Base-by-base conservation (phyloP, 2,797 vertebrate species). In the Alosa sapidissima region DNA sequence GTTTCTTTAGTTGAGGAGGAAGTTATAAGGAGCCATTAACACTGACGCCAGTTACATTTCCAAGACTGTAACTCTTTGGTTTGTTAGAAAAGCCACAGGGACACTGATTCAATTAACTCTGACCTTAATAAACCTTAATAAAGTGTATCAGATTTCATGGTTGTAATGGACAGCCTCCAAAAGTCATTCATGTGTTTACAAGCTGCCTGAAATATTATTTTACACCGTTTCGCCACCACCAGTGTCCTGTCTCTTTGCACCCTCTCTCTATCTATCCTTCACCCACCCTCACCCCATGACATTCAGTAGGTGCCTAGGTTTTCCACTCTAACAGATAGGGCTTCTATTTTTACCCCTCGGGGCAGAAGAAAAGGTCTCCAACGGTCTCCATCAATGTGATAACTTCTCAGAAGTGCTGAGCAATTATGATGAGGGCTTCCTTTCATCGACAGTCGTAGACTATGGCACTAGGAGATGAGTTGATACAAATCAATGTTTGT, bases 331-430 rank as follows among this genome's bases (percentile, higher is more conserved):
- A 86, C n/a, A 52, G 16, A 81, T 86, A 84, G 48, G 14, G 81
- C 65, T 84, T 81, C 85, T 88, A 86, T 91, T 90, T 90, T 88
- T 88, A n/a, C 78, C 81, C 62, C 51, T 2, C 78, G 5, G 2
- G 33, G 49, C 81, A 21, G 85, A 83, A 81, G 41, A 86, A 88
- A 87, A 83, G 60, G 68, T 68, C 75, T 65, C 28, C 36, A 36
- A 60, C 2, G 2, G 2, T 41, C 52, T 21, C 28, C 11, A 41
- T 41, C 33, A 11, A 72, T 72, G 33, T 5, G 11, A 72, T 36
- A 72, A 72, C 33, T 41, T 54, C 52, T 19, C 28, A 72, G 0
- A 14, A 13, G 4, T 72, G 68, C 36, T 72, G 68, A 72, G 68
- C 41, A 72, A 72, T 41, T 72, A 13, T 36, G 14, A 14, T 72